Percentiles rank a stretch among this genome's conserved stretches.
Conservation (phyloP, 2,888 invertebrate species). For the Athrips mouffetella region DNA sequence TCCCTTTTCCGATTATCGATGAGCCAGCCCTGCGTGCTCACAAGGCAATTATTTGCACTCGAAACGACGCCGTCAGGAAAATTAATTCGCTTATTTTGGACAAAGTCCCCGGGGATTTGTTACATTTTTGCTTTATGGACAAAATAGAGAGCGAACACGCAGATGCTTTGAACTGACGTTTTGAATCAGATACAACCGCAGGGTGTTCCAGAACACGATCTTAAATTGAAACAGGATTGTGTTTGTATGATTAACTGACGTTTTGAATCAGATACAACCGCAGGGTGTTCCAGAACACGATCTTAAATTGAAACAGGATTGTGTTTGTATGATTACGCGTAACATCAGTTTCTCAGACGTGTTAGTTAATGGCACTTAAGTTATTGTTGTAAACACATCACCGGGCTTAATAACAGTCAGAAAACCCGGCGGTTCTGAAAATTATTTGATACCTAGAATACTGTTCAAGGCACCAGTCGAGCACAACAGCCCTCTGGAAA, state of each 20-base stretch:
- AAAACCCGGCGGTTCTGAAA: slow-evolving; percentile 5
- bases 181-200: too few relatives aligned
- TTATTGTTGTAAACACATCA: slow-evolving; percentile 14
- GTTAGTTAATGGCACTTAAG: slow-evolving; percentile 20
- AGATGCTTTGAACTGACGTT: background rate
- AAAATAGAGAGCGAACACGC: background rate
- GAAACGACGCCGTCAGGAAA: background rate
- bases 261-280: slow-evolving; percentile 1
- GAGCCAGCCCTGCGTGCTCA: background rate
- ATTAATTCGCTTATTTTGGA: slow-evolving; percentile 6
- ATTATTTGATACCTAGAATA: slow-evolving; percentile 20
- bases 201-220: slow-evolving; percentile 7
- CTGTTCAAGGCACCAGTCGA: slow-evolving; percentile 17
- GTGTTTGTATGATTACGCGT: slow-evolving; percentile 19
- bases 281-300: slow-evolving; percentile 5
- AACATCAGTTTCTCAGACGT: slow-evolving; percentile 20
- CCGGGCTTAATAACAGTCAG: slow-evolving; percentile 17
- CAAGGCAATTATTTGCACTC: background rate
- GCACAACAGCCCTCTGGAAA: slow-evolving; percentile 14
- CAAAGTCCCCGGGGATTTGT: background rate
- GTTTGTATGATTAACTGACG: slow-evolving; percentile 17
- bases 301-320: slow-evolving; percentile 13
- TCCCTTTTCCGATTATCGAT: background rate
- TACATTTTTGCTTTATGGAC: background rate
- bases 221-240: slow-evolving; percentile 13